Evolutionary conservation across 2,888 invertebrate species (phyloP).

Genomic region (Drosophila austrosaltans): DNA sequence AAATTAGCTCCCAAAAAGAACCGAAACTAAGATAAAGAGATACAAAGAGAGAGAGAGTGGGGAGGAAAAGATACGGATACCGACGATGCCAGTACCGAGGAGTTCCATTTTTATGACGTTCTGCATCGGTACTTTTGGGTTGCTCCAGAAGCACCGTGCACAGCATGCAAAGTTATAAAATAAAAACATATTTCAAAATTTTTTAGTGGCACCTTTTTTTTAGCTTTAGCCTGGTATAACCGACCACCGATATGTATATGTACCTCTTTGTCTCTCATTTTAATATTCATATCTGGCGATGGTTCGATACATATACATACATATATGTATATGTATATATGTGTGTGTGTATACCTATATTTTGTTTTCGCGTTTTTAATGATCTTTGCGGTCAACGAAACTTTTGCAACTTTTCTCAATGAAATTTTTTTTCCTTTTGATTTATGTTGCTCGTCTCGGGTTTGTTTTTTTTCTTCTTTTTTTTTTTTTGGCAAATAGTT

Average conservation of each 20-base stretch:
- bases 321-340: not conserved
- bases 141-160: conserved; percentile 77
- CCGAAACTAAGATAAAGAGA: conserved; percentile 13
- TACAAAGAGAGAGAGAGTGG: not conserved
- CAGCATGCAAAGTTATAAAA: conserved; percentile 79
- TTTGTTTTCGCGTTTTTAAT: conserved; percentile 62
- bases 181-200: conserved; percentile 80
- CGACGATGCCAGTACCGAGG: conserved; percentile 8
- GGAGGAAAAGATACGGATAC: conserved; percentile 17
- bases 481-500: conserved; percentile 77
- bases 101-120: conserved; percentile 66
- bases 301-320: not conserved
- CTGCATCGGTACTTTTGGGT: conserved; percentile 56
- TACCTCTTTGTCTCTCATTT: conserved; percentile 53
- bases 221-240: not conserved
- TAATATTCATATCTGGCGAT: conserved; percentile 74
- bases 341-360: not conserved
- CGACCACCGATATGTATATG: not conserved
- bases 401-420: conserved; percentile 76
- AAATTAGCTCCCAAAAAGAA: conserved; percentile 62
- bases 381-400: conserved; percentile 74
- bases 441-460: not conserved
- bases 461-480: conserved; percentile 9
- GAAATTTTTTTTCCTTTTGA: conserved; percentile 58
- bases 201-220: conserved; percentile 76